Evolutionary conservation across 2,797 vertebrate species (phyloP), one percentile per base, ranked within the genome.

Genomic region (Helostoma temminkii): DNA sequence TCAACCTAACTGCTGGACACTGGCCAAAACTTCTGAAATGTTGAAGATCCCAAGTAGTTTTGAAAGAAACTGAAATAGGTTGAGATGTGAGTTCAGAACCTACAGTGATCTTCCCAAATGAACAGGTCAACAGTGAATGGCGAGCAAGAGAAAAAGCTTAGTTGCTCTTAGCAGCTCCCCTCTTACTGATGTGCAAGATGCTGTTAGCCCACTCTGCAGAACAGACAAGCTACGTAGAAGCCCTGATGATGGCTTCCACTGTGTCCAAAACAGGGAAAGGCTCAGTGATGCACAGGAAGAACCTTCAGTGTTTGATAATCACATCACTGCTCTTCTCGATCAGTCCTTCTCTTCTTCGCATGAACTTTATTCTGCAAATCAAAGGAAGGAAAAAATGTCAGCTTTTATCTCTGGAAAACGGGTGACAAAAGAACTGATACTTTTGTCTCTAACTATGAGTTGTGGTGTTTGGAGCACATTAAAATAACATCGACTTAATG

Each of bases 251-350:
- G 73, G 71, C 73, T 47, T 61, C 67, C 12, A 9, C 66, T 56
- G 65, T 52, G 66, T 64, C 66, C 77, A 46, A 61, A 64, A 57
- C 49, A 58, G 68, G 19, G 26, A 48, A 82, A 71, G 74, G 71
- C 75, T 74, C 58, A 28, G 50, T 9, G 64, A 60, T 25, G 55
- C 74, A 68, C 56, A 59, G 59, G 21, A 48, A 64, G 52, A 34
- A 59, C 36, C 60, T 25, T 49, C 60, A n/a, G 63, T 78, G 81
- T 76, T 78, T 59, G 74, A 78, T 88, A 73, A 81, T 78, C 79
- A 62, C 76, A 49, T 21, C 65, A 42, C 66, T 55, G 45, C 71
- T 73, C 57, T 71, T 67, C 58, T 47, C 49, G 58, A 76, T 79
- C 70, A 48, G 57, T 71, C 74, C 65, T 56, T 64, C 49, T 71